Conservation (phyloP, 2,888 invertebrate genomes). For the Anoncus sp. region DNA sequence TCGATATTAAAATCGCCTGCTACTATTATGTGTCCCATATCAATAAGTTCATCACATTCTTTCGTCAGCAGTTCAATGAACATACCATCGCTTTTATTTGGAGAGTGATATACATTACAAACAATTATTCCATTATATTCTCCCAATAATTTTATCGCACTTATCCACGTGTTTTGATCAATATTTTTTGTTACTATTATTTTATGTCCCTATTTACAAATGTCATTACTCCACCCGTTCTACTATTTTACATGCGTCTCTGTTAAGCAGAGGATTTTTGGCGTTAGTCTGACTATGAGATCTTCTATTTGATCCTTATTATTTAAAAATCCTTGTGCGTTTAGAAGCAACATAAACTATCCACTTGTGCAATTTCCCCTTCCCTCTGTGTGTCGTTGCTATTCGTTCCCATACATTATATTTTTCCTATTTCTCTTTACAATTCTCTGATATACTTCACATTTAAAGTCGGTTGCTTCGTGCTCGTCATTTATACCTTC, state of each 20-base stretch:
- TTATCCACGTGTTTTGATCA: conserved; percentile 35
- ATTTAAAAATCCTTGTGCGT: conserved; percentile 46
- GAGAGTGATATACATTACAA: conserved; percentile 10
- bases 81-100: conserved; percentile 30
- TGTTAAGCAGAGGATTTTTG: conserved; percentile 42
- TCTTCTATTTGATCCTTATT: conserved; percentile 56
- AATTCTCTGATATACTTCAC: conserved; percentile 30
- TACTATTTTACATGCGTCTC: conserved; percentile 50
- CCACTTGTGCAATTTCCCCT: too few relatives aligned
- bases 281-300: conserved; percentile 5
- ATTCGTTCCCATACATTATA: conserved; percentile 36
- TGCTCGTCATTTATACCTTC: conserved; percentile 27
- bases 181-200: not conserved
- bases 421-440: conserved; percentile 23
- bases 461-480: conserved; percentile 32
- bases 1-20: conserved; percentile 44
- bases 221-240: conserved; percentile 45
- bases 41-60: conserved; percentile 13
- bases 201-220: conserved; percentile 7
- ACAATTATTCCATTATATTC: conserved; percentile 14
- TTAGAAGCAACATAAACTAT: conserved; percentile 31
- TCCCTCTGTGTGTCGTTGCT: conserved; percentile 31
- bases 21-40: conserved; percentile 16
- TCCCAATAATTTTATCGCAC: conserved; percentile 19
- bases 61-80: conserved; percentile 22